Evolutionary conservation across 2,888 invertebrate species (phyloP).

Genomic region (Drosophila borborema): DNA sequence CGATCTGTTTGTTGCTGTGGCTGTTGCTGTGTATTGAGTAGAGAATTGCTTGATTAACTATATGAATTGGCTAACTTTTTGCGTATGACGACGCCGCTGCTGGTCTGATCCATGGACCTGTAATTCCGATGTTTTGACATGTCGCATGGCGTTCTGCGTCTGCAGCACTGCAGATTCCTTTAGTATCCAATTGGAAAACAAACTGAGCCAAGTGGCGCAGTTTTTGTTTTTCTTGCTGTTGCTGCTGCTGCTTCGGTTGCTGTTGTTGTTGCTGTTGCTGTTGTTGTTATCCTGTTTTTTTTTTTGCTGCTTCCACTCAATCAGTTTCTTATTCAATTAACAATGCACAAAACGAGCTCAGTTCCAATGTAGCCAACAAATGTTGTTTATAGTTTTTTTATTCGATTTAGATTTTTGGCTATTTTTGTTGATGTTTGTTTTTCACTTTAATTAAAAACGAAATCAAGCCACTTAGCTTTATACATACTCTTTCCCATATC

Average conservation of each 20-base stretch:
- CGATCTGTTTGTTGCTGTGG: constrained; percentile 3
- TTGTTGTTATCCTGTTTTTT: not conserved
- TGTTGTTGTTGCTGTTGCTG: not conserved
- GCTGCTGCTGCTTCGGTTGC: not conserved
- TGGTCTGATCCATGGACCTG: constrained; percentile 88
- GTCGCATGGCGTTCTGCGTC: constrained; percentile 86
- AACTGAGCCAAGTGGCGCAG: constrained; percentile 9
- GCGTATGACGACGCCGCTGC: constrained; percentile 83
- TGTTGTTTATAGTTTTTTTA: not conserved
- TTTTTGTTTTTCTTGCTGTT: not conserved
- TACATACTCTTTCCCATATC: constrained; percentile 21
- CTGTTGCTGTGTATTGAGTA: constrained; percentile 1
- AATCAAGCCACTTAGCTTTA: not conserved
- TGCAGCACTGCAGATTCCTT: constrained; percentile 67
- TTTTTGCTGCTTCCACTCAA: constrained; percentile 7
- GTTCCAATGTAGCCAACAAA: constrained; percentile 1
- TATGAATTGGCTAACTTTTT: constrained; percentile 82
- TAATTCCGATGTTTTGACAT: constrained; percentile 92
- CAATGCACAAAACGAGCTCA: not conserved
- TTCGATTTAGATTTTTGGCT: constrained; percentile 10
- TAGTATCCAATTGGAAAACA: constrained; percentile 23
- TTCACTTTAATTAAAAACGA: constrained; percentile 1
- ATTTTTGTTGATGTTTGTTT: constrained; percentile 6
- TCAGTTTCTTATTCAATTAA: constrained; percentile 18
- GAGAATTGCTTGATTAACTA: constrained; percentile 13